Conservation (phyloP, 2,113 vertebrate species). For the Canis aureus region DNA sequence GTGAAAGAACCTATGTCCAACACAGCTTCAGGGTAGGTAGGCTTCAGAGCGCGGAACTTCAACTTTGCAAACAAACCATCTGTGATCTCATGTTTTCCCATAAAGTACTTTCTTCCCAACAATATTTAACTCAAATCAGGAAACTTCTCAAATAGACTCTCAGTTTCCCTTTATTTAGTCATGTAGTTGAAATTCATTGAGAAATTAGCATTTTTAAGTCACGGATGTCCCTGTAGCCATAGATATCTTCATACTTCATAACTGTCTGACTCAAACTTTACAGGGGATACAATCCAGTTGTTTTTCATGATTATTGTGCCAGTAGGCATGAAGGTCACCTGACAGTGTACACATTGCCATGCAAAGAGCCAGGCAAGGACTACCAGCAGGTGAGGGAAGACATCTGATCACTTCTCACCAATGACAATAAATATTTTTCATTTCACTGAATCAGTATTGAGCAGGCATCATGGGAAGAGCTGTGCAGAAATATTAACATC, state of each 20-base stretch:
- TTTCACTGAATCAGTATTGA: constrained; percentile 38
- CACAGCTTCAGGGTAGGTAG: background rate
- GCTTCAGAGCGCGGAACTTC: background rate
- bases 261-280: background rate
- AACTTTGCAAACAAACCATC: constrained; percentile 40
- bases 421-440: constrained; percentile 69
- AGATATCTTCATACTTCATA: background rate
- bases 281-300: background rate
- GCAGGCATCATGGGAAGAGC: background rate
- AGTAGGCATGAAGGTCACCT: background rate
- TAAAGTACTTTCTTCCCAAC: constrained; percentile 10
- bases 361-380: constrained; percentile 19
- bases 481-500: constrained; percentile 7
- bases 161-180: constrained; percentile 32
- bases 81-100: background rate
- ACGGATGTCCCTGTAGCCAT: background rate
- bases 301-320: constrained; percentile 33
- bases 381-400: background rate
- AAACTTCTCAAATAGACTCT: constrained; percentile 32
- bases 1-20: background rate
- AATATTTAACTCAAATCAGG: background rate
- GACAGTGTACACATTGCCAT: background rate
- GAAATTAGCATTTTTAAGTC: constrained; percentile 20
- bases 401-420: background rate
- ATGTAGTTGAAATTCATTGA: constrained; percentile 7